Conservation (phyloP, 53 echinoderm and acorn worm species). For the Patiria pectinifera region DNA sequence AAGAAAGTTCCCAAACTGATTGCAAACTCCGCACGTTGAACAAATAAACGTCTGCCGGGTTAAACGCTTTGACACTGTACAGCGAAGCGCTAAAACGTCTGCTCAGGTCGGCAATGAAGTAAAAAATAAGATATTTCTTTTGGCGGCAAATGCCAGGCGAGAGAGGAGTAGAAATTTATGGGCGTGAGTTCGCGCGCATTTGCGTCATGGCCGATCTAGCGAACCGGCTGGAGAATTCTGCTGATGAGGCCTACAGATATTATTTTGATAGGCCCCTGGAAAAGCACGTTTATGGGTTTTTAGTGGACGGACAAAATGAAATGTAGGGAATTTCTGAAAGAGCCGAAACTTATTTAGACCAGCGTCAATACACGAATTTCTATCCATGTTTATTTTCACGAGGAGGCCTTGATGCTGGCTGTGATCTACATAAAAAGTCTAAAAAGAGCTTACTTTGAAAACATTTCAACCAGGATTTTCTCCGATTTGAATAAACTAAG, state of each 20-base stretch:
- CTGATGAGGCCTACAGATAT: neutral
- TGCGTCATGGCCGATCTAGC: neutral
- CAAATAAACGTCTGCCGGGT: neutral
- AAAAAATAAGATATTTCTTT: neutral
- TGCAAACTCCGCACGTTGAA: neutral
- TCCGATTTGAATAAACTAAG: too few relatives aligned
- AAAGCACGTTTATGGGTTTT: neutral
- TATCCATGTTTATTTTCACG: neutral
- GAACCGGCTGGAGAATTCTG: neutral
- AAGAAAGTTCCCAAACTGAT: too few relatives aligned
- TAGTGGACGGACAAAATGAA: neutral
- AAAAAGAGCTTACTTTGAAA: too few relatives aligned
- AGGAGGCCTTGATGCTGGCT: too few relatives aligned
- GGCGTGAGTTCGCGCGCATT: neutral
- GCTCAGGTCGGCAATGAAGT: too few relatives aligned
- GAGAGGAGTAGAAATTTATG: neutral
- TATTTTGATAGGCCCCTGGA: neutral
- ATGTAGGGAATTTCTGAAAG: neutral
- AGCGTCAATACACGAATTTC: too few relatives aligned
- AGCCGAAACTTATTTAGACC: neutral
- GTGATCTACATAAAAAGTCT: too few relatives aligned
- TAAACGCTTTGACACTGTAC: neutral
- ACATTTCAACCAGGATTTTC: too few relatives aligned
- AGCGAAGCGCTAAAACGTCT: neutral
- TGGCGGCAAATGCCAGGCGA: conserved; percentile 15